These are phyloP conservation scores for Pipistrellus pipistrellus DNA, from an alignment of 2,797 vertebrate species.

Conservation along the genomic window DNA sequence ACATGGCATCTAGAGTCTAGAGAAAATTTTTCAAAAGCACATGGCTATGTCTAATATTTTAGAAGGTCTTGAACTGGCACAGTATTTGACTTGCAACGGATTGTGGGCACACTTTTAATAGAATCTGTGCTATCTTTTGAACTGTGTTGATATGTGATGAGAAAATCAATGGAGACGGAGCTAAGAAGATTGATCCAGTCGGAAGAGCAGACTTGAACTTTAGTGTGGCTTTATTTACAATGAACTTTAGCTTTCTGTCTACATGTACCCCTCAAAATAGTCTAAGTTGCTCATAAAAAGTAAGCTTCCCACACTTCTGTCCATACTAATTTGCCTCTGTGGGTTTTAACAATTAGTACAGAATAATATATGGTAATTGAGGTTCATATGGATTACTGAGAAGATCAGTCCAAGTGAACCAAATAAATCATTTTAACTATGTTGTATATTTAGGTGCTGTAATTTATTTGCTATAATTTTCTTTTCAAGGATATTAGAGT, in stretches of 20 bases:
- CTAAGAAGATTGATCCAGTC: not conserved
- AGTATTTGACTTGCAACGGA: not conserved
- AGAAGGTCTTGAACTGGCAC: not conserved
- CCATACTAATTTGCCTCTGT: not conserved
- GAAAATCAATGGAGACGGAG: not conserved
- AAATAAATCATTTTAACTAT: not conserved
- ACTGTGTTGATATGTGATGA: not conserved
- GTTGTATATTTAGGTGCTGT: not conserved
- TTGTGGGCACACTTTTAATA: not conserved
- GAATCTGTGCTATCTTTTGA: not conserved
- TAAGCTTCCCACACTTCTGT: not conserved
- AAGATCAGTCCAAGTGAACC: not conserved
- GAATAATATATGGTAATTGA: not conserved
- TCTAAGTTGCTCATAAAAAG: not conserved
- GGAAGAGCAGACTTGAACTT: not conserved
- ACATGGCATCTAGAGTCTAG: not conserved
- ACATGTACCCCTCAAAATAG: not conserved
- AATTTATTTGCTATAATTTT: not conserved
- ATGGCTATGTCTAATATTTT: not conserved
- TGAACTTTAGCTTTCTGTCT: not conserved
- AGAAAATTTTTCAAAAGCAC: not conserved
- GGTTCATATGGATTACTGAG: not conserved
- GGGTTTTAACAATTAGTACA: not conserved
- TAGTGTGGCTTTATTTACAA: not conserved
- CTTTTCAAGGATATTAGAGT: not conserved